phyloP scores from a whole-genome alignment of 2,113 vertebrate genomes.

The Rhinoptilus africanus region DNA sequence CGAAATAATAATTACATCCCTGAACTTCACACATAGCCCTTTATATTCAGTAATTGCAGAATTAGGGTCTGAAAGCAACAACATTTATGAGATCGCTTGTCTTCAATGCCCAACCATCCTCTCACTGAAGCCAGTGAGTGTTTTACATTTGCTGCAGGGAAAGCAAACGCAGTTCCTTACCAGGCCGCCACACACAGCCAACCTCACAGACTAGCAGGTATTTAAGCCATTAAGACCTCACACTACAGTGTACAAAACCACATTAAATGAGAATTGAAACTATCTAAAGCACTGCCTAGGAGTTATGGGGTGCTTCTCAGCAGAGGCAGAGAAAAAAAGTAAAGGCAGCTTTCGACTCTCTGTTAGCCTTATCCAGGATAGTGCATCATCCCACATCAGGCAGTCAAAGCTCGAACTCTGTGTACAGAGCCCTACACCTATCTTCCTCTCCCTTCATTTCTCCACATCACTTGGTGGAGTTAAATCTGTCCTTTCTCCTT shows the following conservation, averaged over 20 bases:
- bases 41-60: background rate
- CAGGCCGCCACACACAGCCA: background rate
- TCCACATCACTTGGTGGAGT: background rate
- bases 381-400: rapidly evolving
- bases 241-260: background rate
- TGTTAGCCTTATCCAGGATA: background rate
- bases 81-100: rapidly evolving
- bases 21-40: background rate
- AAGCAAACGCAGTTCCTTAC: background rate
- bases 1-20: background rate
- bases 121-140: background rate
- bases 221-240: background rate
- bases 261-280: background rate
- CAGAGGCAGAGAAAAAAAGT: background rate
- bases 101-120: background rate
- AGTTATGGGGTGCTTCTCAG: background rate
- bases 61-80: background rate
- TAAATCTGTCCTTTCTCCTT: background rate
- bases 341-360: background rate
- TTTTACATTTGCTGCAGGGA: background rate
- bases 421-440: background rate
- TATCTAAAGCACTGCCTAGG: background rate
- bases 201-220: background rate
- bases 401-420: background rate
- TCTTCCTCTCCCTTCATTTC: background rate